Conservation (phyloP, 2,797 vertebrate genomes). For the Melanotaenia maccullochi region DNA sequence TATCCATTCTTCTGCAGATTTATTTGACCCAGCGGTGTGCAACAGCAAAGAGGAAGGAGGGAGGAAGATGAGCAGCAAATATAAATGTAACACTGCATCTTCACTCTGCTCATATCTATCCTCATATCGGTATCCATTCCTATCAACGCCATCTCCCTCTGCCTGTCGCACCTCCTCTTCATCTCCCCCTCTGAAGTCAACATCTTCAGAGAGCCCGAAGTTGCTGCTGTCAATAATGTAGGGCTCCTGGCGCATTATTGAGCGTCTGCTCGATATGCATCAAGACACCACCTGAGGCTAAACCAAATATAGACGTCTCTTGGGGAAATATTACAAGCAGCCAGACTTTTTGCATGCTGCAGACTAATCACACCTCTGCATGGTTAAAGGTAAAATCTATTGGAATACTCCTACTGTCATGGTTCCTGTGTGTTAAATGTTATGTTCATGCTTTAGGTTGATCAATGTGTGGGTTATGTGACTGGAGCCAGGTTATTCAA, state of each 20-base stretch:
- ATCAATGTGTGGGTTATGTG: no score
- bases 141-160: slow-evolving; percentile 18
- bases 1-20: slow-evolving; percentile 35
- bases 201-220: slow-evolving; percentile 33
- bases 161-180: slow-evolving; percentile 18
- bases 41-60: neutral
- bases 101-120: slow-evolving; percentile 19
- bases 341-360: slow-evolving; percentile 2
- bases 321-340: slow-evolving; percentile 40
- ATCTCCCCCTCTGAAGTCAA: slow-evolving; percentile 20
- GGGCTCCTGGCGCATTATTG: slow-evolving; percentile 55
- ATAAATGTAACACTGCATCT: slow-evolving; percentile 32
- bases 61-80: neutral
- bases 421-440: no score
- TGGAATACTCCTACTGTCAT: slow-evolving; percentile 4
- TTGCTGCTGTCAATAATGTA: slow-evolving; percentile 54
- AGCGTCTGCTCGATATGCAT: slow-evolving; percentile 65
- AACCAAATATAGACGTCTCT: slow-evolving; percentile 57
- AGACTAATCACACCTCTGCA: slow-evolving; percentile 24
- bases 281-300: slow-evolving; percentile 49
- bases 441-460: no score
- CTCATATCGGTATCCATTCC: slow-evolving; percentile 27
- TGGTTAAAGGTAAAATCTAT: slow-evolving; percentile 23
- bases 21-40: slow-evolving; percentile 35
- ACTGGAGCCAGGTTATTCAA: no score